A percentile compares a stretch with the other conserved stretches of the same genome.
Conservation (phyloP, 2,888 invertebrate species). For the Callimorpha dominula region DNA sequence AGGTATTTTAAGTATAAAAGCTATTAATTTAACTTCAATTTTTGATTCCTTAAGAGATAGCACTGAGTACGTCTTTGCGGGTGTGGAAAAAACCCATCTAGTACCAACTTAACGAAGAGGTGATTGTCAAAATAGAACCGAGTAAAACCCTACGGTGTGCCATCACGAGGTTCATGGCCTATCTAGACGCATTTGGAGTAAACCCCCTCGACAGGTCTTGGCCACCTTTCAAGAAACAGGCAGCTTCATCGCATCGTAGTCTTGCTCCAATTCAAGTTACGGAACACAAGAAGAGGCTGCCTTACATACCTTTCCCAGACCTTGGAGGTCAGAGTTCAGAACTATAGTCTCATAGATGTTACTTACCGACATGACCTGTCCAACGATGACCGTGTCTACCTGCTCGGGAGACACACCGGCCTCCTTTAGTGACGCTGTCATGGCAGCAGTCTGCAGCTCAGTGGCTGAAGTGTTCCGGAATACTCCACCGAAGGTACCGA, state of each 20-base stretch:
- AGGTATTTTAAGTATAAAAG: too few relatives aligned
- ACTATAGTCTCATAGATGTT: background rate
- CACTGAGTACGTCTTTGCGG: too few relatives aligned
- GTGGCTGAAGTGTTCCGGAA: conserved; percentile 91
- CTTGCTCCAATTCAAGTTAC: background rate
- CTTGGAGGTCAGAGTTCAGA: background rate
- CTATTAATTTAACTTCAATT: too few relatives aligned
- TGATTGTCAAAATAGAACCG: too few relatives aligned
- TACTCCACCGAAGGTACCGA: conserved; percentile 97
- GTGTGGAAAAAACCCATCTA: too few relatives aligned
- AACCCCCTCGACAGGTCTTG: background rate
- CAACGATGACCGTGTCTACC: conserved; percentile 96
- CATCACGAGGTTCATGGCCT: background rate
- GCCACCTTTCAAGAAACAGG: background rate
- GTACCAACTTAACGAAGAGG: too few relatives aligned
- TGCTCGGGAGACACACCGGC: conserved; percentile 94
- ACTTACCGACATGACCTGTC: conserved; percentile 94
- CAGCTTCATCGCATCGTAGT: background rate
- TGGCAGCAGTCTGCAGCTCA: conserved; percentile 93
- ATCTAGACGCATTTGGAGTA: too few relatives aligned
- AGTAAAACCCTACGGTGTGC: too few relatives aligned
- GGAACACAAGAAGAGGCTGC: too few relatives aligned
- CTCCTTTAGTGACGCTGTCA: conserved; percentile 92
- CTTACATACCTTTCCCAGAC: too few relatives aligned
- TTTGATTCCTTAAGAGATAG: too few relatives aligned